Percentiles rank a stretch among this genome's conserved stretches.
Conservation (phyloP, 1,140 invertebrate genomes). For the Campodea augens region DNA sequence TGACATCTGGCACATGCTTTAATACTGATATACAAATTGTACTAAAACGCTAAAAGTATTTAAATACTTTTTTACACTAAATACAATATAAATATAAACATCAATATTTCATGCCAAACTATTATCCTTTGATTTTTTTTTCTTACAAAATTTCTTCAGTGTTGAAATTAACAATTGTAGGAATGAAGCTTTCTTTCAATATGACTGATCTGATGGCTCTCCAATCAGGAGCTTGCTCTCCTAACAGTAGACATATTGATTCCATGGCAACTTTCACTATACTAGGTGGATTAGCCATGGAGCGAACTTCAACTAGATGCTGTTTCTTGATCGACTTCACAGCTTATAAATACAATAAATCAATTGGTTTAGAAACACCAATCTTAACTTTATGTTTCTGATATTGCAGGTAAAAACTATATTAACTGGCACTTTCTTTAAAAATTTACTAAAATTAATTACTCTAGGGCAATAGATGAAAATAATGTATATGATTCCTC, state of each 20-base stretch:
- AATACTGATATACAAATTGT: conserved; percentile 9
- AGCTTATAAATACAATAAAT: conserved; percentile 28
- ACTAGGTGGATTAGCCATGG: conserved; percentile 43
- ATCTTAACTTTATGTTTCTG: too few relatives aligned
- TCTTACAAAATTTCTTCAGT: conserved; percentile 43
- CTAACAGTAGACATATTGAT: conserved; percentile 83
- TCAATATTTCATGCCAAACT: too few relatives aligned
- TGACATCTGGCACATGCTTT: conserved; percentile 10
- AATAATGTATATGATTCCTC: too few relatives aligned
- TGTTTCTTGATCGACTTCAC: conserved; percentile 51
- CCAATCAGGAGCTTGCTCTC: conserved; percentile 81
- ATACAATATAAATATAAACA: too few relatives aligned
- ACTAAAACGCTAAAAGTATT: too few relatives aligned
- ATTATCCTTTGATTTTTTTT: too few relatives aligned
- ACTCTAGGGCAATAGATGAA: conserved; percentile 3
- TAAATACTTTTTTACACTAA: too few relatives aligned
- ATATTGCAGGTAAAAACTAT: too few relatives aligned
- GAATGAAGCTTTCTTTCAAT: conserved; percentile 47
- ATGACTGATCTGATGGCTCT: conserved; percentile 68
- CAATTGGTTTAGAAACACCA: too few relatives aligned
- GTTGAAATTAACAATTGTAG: conserved; percentile 45
- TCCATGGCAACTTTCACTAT: conserved; percentile 68
- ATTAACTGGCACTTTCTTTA: neutral
- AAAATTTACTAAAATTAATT: conserved; percentile 4
- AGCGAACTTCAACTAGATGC: conserved; percentile 44